Conservation (phyloP, 2,797 vertebrate genomes). For the Arctocebus calabarensis region DNA sequence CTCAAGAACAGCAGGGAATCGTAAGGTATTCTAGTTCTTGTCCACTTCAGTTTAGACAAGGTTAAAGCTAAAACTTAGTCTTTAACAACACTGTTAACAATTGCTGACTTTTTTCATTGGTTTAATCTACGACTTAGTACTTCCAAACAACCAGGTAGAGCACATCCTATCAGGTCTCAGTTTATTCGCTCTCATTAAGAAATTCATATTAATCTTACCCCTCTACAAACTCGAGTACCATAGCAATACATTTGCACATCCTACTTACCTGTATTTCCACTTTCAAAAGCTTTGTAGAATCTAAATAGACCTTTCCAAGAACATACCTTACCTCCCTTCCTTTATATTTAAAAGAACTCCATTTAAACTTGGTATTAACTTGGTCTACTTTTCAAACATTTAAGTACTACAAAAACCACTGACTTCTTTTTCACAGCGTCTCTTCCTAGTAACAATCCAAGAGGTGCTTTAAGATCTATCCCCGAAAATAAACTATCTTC, state of each 20-base stretch:
- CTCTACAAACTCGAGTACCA: neutral
- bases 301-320: neutral
- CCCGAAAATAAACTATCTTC: neutral
- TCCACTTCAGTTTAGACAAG: too few relatives aligned
- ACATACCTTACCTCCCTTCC: neutral
- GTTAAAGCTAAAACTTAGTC: neutral
- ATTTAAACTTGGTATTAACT: neutral
- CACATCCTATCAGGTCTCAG: neutral
- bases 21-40: too few relatives aligned
- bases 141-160: neutral
- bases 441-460: neutral
- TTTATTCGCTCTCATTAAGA: neutral
- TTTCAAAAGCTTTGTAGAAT: neutral
- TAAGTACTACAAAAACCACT: neutral
- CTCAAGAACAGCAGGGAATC: neutral
- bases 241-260: neutral
- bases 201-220: neutral
- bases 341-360: neutral
- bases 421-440: neutral
- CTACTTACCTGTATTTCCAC: neutral
- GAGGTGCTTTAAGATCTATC: neutral
- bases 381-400: neutral
- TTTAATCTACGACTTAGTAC: neutral
- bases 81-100: neutral
- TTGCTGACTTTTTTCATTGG: neutral